Evolutionary conservation across 2,888 invertebrate genomes (phyloP), one percentile per base, ranked within the genome.

Genomic region (Acronicta aceris): DNA sequence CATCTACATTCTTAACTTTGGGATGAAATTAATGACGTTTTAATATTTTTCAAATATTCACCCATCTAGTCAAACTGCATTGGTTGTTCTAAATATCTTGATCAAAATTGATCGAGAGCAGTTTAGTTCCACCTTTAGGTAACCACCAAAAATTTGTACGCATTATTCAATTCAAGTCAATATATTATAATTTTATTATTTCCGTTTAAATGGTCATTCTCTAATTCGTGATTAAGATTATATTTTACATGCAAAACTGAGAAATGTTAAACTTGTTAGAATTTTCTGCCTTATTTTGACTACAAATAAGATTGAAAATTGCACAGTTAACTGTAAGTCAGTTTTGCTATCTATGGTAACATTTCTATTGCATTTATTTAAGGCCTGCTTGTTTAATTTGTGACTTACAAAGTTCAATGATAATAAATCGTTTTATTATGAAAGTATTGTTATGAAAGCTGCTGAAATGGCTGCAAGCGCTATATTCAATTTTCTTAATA

Each of bases 321-420:
- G 40, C 30, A 38, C 40, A 15, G 36, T 58, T 21, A 59, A 48
- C 25, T 63, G 69, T 59, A n/a, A 56, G 58, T 21, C 62, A 73
- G 65, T 66, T 76, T 68, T 52, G 71, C 52, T 66, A 59, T 27
- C 47, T 71, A 79, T 77, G 79, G 77, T 77, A 77, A 77, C 77
- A 62, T 67, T 21, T 63, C 60, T 76, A 79, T 74, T 77, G 79
- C 71, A 71, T 53, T 61, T 61, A 62, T 10, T 42, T 79, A 76
- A 78, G 73, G 76, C 76, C 76, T 76, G 76, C 76, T 67, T 59
- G 55, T 71, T 65, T 61, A 15, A 59, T 65, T 76, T 73, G 69
- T 72, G 65, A 76, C 79, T 75, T 68, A 61, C 48, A 57, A 56
- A 27, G 40, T 64, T 64, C 49, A 58, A 53, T 48, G 45, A 57